Evolutionary conservation across 2,797 vertebrate genomes (phyloP).

Genomic region (Hippopotamyrus pictus): DNA sequence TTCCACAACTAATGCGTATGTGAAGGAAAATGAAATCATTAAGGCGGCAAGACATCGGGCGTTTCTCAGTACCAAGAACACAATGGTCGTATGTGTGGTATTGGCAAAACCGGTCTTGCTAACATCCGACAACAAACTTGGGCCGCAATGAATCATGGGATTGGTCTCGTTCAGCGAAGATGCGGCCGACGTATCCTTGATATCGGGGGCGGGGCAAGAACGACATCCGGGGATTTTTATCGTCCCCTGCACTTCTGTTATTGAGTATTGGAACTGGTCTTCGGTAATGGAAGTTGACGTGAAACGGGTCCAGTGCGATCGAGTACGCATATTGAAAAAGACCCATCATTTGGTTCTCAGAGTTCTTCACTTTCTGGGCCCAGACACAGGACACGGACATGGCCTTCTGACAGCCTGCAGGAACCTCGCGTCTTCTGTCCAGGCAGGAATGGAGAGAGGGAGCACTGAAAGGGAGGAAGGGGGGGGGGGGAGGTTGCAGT

Average conservation of each 20-base stretch:
- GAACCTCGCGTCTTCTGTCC: not conserved
- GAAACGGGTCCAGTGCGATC: not conserved
- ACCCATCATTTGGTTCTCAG: not conserved
- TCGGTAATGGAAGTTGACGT: not conserved
- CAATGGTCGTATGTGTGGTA: not conserved
- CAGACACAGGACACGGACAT: not conserved
- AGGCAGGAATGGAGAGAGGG: not conserved
- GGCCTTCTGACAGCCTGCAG: not conserved
- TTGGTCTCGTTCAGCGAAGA: not conserved
- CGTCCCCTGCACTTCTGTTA: not conserved
- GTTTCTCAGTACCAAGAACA: not conserved
- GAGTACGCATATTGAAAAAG: not conserved
- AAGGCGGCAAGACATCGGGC: not conserved
- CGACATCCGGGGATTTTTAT: not conserved
- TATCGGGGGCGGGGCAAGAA: not conserved
- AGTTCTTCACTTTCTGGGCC: not conserved
- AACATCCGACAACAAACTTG: not conserved
- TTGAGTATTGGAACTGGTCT: not conserved
- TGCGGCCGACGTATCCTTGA: not conserved
- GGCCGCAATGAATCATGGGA: not conserved
- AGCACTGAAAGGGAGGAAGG: not conserved
- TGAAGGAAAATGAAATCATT: not conserved
- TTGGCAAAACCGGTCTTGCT: not conserved
- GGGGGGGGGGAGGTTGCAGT: not conserved
- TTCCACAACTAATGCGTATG: not conserved